phyloP scores from a whole-genome alignment of 2,113 vertebrate genomes.

The Cervus canadensis region DNA sequence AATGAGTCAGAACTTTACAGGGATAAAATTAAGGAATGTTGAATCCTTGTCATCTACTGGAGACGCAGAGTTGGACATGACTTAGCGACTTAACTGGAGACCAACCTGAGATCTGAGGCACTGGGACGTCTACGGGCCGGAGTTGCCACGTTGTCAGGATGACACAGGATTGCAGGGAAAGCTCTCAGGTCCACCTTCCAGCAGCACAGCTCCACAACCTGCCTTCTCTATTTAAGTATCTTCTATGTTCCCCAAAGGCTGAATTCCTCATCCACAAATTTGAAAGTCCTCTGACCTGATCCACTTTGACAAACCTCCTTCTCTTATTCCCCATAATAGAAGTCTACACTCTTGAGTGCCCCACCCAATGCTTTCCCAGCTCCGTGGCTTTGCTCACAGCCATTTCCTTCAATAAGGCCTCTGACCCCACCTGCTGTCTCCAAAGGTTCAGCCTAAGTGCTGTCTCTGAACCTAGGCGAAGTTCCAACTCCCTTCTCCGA shows the following conservation, averaged over 20 bases:
- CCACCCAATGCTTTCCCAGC: background rate
- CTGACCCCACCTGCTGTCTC: background rate
- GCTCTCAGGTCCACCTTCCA: background rate
- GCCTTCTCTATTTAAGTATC: background rate
- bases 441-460: background rate
- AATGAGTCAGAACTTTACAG: background rate
- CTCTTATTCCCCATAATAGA: background rate
- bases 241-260: background rate
- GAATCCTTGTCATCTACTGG: background rate
- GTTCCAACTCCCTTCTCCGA: background rate
- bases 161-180: accelerated
- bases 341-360: background rate
- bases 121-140: background rate
- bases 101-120: background rate
- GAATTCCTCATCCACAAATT: background rate
- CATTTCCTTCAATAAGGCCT: background rate
- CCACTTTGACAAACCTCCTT: background rate
- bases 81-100: background rate
- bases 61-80: background rate
- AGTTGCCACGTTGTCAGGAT: background rate
- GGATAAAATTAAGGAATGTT: background rate
- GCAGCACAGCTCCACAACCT: background rate
- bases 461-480: background rate
- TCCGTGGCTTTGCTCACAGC: background rate
- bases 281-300: too few relatives aligned